phyloP scores from a whole-genome alignment of 2,888 invertebrate species.

The Torymus aiolomorphi region DNA sequence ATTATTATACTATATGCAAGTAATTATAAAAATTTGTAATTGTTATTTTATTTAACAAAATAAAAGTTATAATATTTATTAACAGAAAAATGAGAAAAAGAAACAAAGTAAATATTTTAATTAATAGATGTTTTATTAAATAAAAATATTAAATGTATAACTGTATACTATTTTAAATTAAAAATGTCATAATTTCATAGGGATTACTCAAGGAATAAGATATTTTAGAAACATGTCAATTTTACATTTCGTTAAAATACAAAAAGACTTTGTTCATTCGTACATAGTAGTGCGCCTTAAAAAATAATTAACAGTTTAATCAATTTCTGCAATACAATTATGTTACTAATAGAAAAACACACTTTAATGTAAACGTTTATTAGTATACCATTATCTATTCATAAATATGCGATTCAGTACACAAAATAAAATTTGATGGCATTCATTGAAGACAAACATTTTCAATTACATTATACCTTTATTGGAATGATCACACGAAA shows the following conservation, averaged over 20 bases:
- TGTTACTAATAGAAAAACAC: background rate
- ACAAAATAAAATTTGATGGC: constrained; percentile 1
- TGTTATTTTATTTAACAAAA: too few relatives aligned
- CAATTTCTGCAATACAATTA: constrained; percentile 3
- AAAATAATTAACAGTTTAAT: constrained; percentile 14
- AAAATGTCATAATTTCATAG: background rate
- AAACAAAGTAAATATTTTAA: too few relatives aligned
- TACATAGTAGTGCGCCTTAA: constrained; percentile 27
- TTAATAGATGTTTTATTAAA: too few relatives aligned
- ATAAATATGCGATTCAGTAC: background rate
- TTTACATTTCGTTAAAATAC: constrained; percentile 24
- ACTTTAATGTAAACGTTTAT: background rate
- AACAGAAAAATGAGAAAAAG: too few relatives aligned
- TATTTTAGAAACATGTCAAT: constrained; percentile 13
- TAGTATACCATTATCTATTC: background rate
- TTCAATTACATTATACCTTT: background rate
- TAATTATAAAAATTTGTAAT: too few relatives aligned
- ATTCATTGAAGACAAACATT: background rate
- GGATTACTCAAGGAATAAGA: too few relatives aligned
- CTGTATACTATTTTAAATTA: background rate
- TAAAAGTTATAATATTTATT: too few relatives aligned
- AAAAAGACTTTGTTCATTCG: constrained; percentile 26
- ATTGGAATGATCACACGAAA: constrained; percentile 38
- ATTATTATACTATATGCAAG: too few relatives aligned
- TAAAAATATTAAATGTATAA: too few relatives aligned